These are phyloP conservation scores for Apamea anceps DNA, from an alignment of 2,888 invertebrate species.

Conservation along the genomic window DNA sequence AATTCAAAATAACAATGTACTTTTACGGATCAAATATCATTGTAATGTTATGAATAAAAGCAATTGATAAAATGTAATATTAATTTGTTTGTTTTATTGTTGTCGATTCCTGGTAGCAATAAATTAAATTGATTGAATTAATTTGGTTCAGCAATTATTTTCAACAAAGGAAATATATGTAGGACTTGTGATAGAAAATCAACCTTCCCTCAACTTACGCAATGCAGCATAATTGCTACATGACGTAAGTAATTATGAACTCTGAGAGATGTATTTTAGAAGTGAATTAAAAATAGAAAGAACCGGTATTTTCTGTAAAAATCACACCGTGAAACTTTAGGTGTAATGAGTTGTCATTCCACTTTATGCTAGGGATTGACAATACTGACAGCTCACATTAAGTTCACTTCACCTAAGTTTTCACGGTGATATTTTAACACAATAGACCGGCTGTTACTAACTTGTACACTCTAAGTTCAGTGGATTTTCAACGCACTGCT, in stretches of 20 bases:
- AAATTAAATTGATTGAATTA: constrained; percentile 1
- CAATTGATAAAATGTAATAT: constrained; percentile 86
- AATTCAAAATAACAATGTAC: constrained; percentile 69
- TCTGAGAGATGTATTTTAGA: too few relatives aligned
- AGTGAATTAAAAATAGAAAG: background rate
- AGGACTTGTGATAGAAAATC: background rate
- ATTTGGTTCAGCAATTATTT: background rate
- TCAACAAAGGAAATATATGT: background rate
- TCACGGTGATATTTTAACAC: too few relatives aligned
- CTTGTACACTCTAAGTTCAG: background rate
- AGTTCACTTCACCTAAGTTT: too few relatives aligned
- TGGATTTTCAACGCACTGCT: too few relatives aligned
- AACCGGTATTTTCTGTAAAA: too few relatives aligned
- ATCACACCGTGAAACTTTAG: too few relatives aligned
- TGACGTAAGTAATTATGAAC: too few relatives aligned
- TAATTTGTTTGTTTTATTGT: constrained; percentile 80
- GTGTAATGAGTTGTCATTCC: too few relatives aligned
- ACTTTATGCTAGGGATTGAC: too few relatives aligned
- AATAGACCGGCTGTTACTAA: background rate
- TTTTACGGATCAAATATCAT: constrained; percentile 75
- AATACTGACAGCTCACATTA: too few relatives aligned
- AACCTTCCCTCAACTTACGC: too few relatives aligned
- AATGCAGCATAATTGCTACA: too few relatives aligned
- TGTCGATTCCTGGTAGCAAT: constrained; percentile 1
- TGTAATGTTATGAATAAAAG: constrained; percentile 88